These are phyloP conservation scores for Pollenia amentaria DNA, from an alignment of 2,888 invertebrate species.

Conservation along the genomic window DNA sequence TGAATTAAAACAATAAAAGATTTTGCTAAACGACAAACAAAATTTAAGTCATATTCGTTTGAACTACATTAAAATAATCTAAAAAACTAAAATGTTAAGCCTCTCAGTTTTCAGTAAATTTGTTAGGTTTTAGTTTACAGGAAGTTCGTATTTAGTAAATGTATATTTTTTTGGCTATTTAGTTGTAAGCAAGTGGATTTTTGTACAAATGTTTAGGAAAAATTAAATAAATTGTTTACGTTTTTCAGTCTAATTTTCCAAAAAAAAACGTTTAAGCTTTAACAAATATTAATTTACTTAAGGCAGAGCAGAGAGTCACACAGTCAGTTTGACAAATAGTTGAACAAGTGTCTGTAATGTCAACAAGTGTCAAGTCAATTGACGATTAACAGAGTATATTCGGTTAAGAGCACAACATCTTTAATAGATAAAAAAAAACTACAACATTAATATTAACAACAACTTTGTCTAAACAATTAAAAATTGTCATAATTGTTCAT, in stretches of 20 bases:
- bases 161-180: slow-evolving; percentile 14
- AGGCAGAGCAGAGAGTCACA: neutral
- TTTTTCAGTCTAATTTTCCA: neutral
- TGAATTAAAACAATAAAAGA: neutral
- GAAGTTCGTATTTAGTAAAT: slow-evolving; percentile 8
- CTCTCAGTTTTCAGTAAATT: neutral
- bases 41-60: slow-evolving; percentile 22
- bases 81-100: neutral
- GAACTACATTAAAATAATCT: slow-evolving; percentile 42
- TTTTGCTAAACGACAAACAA: slow-evolving; percentile 29
- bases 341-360: slow-evolving; percentile 41
- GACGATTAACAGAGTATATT: slow-evolving; percentile 64
- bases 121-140: neutral
- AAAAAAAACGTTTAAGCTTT: slow-evolving; percentile 7
- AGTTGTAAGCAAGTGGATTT: slow-evolving; percentile 11
- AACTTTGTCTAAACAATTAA: neutral
- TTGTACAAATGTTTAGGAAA: neutral
- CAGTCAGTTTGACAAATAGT: neutral
- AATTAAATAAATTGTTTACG: neutral
- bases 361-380: slow-evolving; percentile 63
- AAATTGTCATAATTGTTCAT: slow-evolving; percentile 15
- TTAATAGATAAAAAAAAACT: slow-evolving; percentile 1
- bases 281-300: slow-evolving; percentile 3
- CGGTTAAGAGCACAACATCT: slow-evolving; percentile 10
- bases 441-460: neutral